Conservation (phyloP, 1,140 invertebrate genomes). For the Macrobrachium nipponense region DNA sequence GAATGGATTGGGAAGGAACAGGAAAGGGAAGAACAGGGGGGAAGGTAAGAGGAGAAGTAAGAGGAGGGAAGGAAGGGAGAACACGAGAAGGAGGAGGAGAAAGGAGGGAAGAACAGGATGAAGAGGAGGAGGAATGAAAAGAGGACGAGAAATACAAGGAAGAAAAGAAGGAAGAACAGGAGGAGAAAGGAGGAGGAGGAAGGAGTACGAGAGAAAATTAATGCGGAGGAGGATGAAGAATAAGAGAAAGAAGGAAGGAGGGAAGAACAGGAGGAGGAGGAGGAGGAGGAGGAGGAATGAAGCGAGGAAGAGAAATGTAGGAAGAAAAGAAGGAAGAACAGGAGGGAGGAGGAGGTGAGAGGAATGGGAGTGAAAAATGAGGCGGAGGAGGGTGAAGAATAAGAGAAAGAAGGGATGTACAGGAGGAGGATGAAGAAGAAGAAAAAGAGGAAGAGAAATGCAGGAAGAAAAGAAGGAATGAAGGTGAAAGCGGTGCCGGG, state of each 20-base stretch:
- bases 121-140: conserved; percentile 29
- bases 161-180: conserved; percentile 16
- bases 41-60: too few relatives aligned
- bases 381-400: not conserved
- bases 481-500: conserved; percentile 3
- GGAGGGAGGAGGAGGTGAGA: not conserved
- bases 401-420: too few relatives aligned
- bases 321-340: not conserved
- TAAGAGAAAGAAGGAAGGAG: too few relatives aligned
- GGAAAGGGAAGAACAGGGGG: not conserved
- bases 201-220: too few relatives aligned
- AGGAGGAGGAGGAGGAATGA: not conserved
- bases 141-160: conserved; percentile 14
- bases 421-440: conserved; percentile 27
- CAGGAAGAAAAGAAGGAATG: conserved; percentile 10
- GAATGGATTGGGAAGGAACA: not conserved
- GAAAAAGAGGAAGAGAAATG: conserved; percentile 33
- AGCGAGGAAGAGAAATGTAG: not conserved
- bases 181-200: too few relatives aligned
- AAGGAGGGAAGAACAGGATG: not conserved
- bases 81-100: not conserved
- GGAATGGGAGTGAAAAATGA: too few relatives aligned
- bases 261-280: not conserved
- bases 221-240: too few relatives aligned
- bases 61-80: too few relatives aligned